A percentile compares a stretch with the other conserved stretches of the same genome.
phyloP scores from a whole-genome alignment of 2,888 invertebrate species.

The Sesamia inferens region DNA sequence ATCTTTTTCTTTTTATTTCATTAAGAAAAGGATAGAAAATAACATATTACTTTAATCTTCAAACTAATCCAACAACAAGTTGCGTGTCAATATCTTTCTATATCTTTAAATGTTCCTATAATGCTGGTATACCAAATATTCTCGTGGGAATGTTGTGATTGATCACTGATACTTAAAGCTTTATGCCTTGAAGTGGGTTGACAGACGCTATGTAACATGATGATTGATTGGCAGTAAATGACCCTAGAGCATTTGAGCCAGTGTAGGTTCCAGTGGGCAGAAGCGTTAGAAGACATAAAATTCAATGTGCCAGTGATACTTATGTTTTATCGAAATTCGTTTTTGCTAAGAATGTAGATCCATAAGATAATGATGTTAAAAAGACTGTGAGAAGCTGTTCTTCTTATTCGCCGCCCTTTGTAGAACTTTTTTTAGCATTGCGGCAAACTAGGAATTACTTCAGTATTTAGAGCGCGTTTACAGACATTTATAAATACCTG shows the following conservation, averaged over 20 bases:
- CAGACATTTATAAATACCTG: no score
- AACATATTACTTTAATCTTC: no score
- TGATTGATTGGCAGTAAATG: slow-evolving; percentile 9
- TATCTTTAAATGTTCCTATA: not conserved
- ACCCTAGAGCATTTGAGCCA: not conserved
- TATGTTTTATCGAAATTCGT: not conserved
- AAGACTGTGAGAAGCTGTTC: no score
- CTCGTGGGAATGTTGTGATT: not conserved
- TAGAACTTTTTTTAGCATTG: no score
- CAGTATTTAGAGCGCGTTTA: no score
- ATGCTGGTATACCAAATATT: not conserved
- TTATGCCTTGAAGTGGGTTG: not conserved
- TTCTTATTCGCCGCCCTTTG: no score
- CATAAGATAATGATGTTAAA: no score
- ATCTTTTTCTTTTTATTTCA: no score
- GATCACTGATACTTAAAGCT: not conserved
- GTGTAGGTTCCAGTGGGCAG: not conserved
- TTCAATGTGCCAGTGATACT: not conserved
- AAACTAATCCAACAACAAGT: not conserved
- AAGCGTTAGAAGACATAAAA: not conserved
- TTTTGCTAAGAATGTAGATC: no score
- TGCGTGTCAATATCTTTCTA: not conserved
- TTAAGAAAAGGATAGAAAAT: no score
- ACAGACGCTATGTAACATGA: not conserved
- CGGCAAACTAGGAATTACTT: no score